Base-by-base conservation (phyloP, 2,113 vertebrate species). In the Excalfactoria chinensis region DNA sequence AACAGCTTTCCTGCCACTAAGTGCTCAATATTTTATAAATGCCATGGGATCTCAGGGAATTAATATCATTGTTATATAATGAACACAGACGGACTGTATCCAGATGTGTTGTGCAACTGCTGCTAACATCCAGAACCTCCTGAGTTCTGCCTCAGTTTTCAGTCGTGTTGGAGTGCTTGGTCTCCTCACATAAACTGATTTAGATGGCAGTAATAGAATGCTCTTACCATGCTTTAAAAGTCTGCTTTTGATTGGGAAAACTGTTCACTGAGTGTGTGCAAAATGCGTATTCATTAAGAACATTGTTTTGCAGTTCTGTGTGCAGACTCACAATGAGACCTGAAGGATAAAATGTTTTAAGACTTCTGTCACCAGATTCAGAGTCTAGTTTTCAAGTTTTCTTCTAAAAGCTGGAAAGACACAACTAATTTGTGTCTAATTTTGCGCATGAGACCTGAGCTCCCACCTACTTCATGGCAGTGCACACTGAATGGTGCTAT, bases 21-120 rank as follows among this genome's bases (percentile, higher is more conserved):
- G 51, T 62, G 48, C 66, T 95, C 48, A 13, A 18, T 93, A 66
- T 88, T 92, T 96, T 93, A 93, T 89, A 53, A 68, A 62, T n/a
- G 66, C 75, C 46, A 14, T 75, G 80, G 73, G 88, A 92, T 78
- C 53, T 60, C 63, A 86, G 72, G 84, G 75, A 83, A 87, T 93
- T 77, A 69, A 71, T 60, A 85, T 80, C 26, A 35, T 23, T 89
- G 19, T 21, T 44, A 5, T 37, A 30, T 67, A 92, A 90, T 19
- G 49, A 91, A 90, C 67, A 77, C 12, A 88, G 71, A 11, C 30
- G 46, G 58, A 68, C 69, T 79, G 53, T 80, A 53, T 71, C 30
- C 55, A 86, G 43, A 34, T 60, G 69, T 5, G 22, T 37, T 79
- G 41, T 63, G 21, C 30, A 73, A 60, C 72, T 87, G 59, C 15